A percentile compares a stretch with the other conserved stretches of the same genome.
phyloP scores from a whole-genome alignment of 1,140 invertebrate genomes.

The Phocides pigmalion region DNA sequence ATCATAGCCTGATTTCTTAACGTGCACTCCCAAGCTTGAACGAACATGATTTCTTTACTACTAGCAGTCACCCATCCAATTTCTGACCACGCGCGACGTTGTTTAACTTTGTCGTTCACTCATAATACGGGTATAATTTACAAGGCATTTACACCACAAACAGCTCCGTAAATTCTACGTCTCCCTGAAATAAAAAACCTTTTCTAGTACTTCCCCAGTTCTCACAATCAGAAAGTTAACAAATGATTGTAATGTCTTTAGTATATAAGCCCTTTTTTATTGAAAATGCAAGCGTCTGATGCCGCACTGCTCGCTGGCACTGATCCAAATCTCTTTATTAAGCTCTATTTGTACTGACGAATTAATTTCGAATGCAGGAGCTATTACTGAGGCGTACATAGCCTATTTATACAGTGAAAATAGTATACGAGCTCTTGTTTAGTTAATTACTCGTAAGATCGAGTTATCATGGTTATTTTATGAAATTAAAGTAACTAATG shows the following conservation, averaged over 20 bases:
- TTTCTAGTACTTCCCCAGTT: neutral
- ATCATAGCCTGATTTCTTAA: too few relatives aligned
- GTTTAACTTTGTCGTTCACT: too few relatives aligned
- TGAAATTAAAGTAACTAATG: too few relatives aligned
- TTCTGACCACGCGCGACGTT: too few relatives aligned
- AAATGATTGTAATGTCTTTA: neutral
- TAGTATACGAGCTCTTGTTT: constrained; percentile 1
- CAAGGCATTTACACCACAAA: too few relatives aligned
- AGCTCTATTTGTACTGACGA: constrained; percentile 44
- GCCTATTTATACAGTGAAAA: constrained; percentile 15
- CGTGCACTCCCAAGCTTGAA: too few relatives aligned
- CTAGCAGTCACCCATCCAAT: too few relatives aligned
- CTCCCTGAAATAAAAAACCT: too few relatives aligned
- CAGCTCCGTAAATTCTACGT: too few relatives aligned
- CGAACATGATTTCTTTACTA: too few relatives aligned
- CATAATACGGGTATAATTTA: too few relatives aligned
- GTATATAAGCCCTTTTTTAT: constrained; percentile 7
- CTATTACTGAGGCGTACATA: constrained; percentile 26
- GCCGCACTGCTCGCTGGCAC: constrained; percentile 32
- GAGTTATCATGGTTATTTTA: too few relatives aligned
- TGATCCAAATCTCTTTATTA: constrained; percentile 43
- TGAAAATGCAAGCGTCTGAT: constrained; percentile 22
- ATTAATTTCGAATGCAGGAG: constrained; percentile 46
- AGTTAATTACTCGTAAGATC: neutral
- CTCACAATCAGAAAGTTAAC: neutral